Evolutionary conservation across 2,888 invertebrate genomes (phyloP).

Genomic region (Apamea crenata): DNA sequence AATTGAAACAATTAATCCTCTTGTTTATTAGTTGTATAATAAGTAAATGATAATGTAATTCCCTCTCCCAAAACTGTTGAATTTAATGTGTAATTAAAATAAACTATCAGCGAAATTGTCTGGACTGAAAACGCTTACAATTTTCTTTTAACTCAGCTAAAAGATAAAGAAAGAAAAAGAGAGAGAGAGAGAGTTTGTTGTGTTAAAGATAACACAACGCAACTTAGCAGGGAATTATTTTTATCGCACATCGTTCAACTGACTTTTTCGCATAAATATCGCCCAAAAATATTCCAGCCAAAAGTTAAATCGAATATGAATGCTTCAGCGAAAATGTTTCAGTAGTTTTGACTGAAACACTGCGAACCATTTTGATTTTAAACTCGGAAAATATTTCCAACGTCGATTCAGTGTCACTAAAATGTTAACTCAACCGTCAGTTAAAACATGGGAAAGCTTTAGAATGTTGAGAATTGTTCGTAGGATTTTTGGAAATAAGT

Average conservation of each 20-base stretch:
- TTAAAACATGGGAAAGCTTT: background rate
- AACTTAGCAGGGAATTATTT: background rate
- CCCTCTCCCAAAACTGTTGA: background rate
- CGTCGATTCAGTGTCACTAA: constrained; percentile 6
- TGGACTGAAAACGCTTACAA: background rate
- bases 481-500: background rate
- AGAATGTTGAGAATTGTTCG: background rate
- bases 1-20: constrained; percentile 2
- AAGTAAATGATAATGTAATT: background rate
- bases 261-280: background rate
- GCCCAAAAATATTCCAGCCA: background rate
- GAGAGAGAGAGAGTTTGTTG: no score
- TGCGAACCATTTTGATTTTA: background rate
- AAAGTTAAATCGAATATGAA: constrained; percentile 7
- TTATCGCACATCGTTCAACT: background rate
- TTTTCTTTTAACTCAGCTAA: background rate
- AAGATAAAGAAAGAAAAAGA: no score
- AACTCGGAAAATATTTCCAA: background rate
- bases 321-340: constrained; percentile 1
- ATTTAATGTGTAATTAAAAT: background rate
- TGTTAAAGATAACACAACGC: no score
- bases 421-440: constrained; percentile 11
- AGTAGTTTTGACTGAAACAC: constrained; percentile 1
- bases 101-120: background rate
- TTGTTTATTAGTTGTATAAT: background rate